Evolutionary conservation across 2,888 invertebrate species (phyloP), one percentile per base, ranked within the genome.

Genomic region (Dasypolia templi): DNA sequence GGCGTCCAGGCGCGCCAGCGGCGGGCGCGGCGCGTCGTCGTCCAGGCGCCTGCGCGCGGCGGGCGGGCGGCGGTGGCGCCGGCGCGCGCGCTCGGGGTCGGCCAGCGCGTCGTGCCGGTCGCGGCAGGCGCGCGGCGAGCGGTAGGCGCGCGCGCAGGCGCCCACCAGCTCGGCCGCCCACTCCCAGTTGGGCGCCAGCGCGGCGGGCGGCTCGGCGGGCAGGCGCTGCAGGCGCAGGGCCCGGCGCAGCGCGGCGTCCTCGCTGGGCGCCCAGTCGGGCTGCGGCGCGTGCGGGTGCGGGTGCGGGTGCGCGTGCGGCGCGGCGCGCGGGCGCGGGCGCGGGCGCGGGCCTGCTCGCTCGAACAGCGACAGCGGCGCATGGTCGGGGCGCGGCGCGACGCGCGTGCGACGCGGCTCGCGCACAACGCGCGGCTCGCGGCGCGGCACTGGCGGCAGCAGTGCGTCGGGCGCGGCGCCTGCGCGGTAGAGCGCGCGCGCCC

Each of bases 171-270:
- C 99, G 35, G 99, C 97, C 14, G 98, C 98, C 91, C 99, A 97
- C 92, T 99, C 99, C 99, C 99, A 99, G 96, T 99, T 99, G 61
- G 99, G 98, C 42, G 98, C 98, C 91, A 98, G 99, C 98, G 98
- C 79, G 98, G 98, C 76, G 97, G 95, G 91, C 88, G 94, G 75
- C 97, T 97, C 93, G 98, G 97, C 83, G 98, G 96, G 95, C 89
- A 94, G 90, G 39, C 94, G 94, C 93, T 98, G 98, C 88, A 97
- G 96, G 83, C 98, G 97, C 64, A 98, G 96, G 1, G 98, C 98
- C 95, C 98, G 98, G 26, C 99, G 96, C 74, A 99, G 96, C 42
- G 98, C 97, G 96, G 98, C 98, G 93, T 99, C 99, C 94, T 99
- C 99, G 91, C 98, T 97, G 76, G 99, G 97, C 82, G 98, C 97